Evolutionary conservation across 2,888 invertebrate genomes (phyloP), one percentile per base, ranked within the genome.

Genomic region (Synanthedon tipuliformis): DNA sequence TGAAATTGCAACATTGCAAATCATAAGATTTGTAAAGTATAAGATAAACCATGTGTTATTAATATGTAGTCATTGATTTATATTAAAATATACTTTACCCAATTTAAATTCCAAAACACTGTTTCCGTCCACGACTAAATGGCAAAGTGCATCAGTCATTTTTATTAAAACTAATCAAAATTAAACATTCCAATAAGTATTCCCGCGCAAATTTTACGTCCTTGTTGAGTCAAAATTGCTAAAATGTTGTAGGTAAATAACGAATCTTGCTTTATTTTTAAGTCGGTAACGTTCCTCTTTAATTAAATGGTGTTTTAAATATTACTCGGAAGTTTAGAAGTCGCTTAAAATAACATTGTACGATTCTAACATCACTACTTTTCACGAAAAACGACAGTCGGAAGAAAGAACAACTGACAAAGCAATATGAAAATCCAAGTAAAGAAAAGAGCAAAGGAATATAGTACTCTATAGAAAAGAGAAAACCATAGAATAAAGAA

Each of bases 71-170:
- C 27, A 34, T 34, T 34, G 34, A 34, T 34, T 10, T 50, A 16
- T 23, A 23, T 23, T 5, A 23, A 23, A 16, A 52, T 48, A 54
- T 45, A 53, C 60, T 66, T 45, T 75, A 89, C 89, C 84, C 58
- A 90, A 71, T 71, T 89, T 89, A 23, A 91, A 76, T 64, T 89
- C 87, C 57, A 90, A 71, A 18, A 86, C 89, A 54, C 89, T 88
- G 66, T 90, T 90, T 50, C 89, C 89, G 68, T 89, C 88, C 45
- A 87, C 86, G 55, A 88, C 88, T 60, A 88, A 80, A 75, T 88
- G 85, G 64, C 81, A 80, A 64, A 88, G 63, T 5, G 80, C 78
- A 62, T 88, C 88, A 68, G 85, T 88, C 85, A 87, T 87, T 66
- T 66, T 80, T 49, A 49, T 16, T 18, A 16, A 16, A 15, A 16